phyloP scores from a whole-genome alignment of 2,113 vertebrate species.

The Clinocottus analis region DNA sequence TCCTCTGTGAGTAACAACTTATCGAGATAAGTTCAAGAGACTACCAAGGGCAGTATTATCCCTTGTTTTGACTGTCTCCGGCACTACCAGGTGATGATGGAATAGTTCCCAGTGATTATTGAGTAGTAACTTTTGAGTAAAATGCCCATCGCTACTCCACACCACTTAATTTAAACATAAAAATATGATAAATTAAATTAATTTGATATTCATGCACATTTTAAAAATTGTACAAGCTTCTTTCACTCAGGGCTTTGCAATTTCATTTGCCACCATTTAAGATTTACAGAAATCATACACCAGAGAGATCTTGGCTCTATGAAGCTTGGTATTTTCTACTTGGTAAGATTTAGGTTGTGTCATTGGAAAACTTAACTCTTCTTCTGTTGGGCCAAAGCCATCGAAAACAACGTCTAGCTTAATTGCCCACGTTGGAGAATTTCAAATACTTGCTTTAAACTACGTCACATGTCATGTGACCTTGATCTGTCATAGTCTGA shows the following conservation, averaged over 20 bases:
- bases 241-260: not conserved
- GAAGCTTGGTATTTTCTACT: not conserved
- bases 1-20: not conserved
- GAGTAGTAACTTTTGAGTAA: not conserved
- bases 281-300: not conserved
- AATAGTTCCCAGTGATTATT: not conserved
- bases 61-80: no score
- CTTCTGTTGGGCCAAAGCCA: not conserved
- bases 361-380: not conserved
- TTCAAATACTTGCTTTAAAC: not conserved
- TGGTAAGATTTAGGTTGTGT: not conserved
- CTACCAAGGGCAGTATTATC: no score
- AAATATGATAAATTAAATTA: not conserved
- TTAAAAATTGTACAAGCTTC: not conserved
- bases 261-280: not conserved
- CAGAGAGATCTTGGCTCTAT: not conserved
- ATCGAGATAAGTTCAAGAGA: not conserved
- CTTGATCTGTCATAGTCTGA: not conserved
- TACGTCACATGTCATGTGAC: not conserved
- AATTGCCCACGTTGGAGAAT: not conserved
- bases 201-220: not conserved
- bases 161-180: no score
- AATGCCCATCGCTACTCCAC: not conserved
- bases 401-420: not conserved
- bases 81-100: not conserved